Conservation (phyloP, 2,888 invertebrate genomes). For the Hirtodrosophila histrioides region DNA sequence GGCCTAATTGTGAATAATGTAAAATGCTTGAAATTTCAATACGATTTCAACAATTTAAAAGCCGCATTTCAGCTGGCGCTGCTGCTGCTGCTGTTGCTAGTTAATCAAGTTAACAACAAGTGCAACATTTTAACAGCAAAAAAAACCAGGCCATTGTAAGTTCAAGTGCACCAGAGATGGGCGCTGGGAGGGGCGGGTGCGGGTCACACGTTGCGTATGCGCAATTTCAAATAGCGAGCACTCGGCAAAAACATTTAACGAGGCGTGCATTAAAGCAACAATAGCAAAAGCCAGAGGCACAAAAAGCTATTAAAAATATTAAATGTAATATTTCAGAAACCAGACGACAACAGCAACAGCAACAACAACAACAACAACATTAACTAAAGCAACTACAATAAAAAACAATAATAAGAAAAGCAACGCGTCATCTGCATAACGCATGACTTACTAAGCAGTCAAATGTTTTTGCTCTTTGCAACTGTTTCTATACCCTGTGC, state of each 20-base stretch:
- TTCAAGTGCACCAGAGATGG: conserved; percentile 64
- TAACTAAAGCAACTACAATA: conserved; percentile 31
- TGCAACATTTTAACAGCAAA: conserved; percentile 51
- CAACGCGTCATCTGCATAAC: conserved; percentile 73
- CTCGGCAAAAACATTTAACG: conserved; percentile 67
- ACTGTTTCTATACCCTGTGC: conserved; percentile 40
- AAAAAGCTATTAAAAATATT: conserved; percentile 63
- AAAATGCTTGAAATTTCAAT: conserved; percentile 45
- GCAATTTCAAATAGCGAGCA: conserved; percentile 58
- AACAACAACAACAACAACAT: conserved; percentile 22
- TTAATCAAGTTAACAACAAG: conserved; percentile 68
- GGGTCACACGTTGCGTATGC: conserved; percentile 74
- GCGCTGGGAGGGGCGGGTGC: conserved; percentile 16
- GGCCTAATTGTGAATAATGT: conserved; percentile 70
- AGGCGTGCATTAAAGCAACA: conserved; percentile 70
- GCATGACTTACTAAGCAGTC: conserved; percentile 60
- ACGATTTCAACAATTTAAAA: conserved; percentile 28
- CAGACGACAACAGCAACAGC: conserved; percentile 16
- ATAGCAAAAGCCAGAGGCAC: conserved; percentile 20
- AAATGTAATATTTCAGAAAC: conserved; percentile 66
- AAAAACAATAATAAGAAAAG: conserved; percentile 32
- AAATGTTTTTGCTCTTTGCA: conserved; percentile 36
- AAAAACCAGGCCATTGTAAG: conserved; percentile 50
- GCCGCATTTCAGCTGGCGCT: conserved; percentile 9
- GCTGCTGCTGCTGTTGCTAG: conserved; percentile 31